Evolutionary conservation across 2,113 vertebrate genomes (phyloP).

Genomic region (Chloropsis cyanopogon): DNA sequence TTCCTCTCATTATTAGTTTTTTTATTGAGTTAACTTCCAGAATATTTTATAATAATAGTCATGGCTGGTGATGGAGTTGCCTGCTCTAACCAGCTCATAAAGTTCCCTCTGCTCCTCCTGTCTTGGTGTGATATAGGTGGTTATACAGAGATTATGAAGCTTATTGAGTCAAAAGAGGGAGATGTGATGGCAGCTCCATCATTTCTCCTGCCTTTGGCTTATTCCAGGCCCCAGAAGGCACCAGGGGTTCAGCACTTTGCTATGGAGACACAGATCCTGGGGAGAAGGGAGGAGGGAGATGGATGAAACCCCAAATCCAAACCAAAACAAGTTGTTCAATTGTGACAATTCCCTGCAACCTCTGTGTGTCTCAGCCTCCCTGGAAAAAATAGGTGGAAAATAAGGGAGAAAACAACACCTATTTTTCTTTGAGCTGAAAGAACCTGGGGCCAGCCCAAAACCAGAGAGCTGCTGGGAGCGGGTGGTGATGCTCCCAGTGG

Average conservation of each 20-base stretch:
- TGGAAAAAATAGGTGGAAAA: neutral
- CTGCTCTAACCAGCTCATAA: slow-evolving; percentile 33
- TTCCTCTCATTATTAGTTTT: slow-evolving; percentile 59
- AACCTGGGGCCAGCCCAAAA: neutral
- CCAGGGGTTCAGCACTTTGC: neutral
- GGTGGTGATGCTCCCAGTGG: neutral
- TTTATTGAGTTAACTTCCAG: slow-evolving; percentile 56
- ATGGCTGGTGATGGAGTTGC: slow-evolving; percentile 28
- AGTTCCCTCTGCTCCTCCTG: slow-evolving; percentile 26
- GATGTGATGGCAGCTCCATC: neutral
- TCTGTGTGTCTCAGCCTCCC: neutral
- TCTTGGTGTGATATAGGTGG: neutral
- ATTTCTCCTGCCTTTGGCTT: neutral
- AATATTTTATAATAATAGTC: slow-evolving; percentile 58
- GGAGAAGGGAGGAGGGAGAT: neutral
- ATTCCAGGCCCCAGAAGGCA: neutral
- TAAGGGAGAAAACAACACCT: fast-evolving
- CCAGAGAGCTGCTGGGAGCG: fast-evolving
- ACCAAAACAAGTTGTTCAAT: neutral
- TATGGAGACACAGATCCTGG: neutral
- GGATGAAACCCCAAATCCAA: neutral
- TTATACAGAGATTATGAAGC: neutral
- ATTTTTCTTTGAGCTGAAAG: neutral
- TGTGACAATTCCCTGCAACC: neutral
- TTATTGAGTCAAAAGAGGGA: slow-evolving; percentile 1